Evolutionary conservation across 2,113 vertebrate species (phyloP).

Genomic region (Guaruba guarouba): DNA sequence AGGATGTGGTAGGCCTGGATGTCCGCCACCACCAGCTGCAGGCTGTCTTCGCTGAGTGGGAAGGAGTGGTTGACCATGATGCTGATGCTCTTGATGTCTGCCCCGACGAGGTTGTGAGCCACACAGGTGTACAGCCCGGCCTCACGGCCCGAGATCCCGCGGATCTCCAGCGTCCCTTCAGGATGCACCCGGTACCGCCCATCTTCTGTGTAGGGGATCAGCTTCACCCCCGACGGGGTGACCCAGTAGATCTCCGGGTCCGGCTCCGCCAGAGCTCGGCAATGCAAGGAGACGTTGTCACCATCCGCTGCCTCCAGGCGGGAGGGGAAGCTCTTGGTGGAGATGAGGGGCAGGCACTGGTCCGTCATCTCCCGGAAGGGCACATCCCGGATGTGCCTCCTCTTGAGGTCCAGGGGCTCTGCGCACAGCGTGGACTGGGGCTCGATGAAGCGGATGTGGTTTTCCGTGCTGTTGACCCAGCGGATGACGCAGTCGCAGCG

Average conservation of each 20-base stretch:
- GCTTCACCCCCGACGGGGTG: slow-evolving; percentile 79
- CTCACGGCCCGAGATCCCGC: slow-evolving; percentile 70
- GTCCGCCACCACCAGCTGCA: slow-evolving; percentile 77
- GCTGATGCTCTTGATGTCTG: slow-evolving; percentile 86
- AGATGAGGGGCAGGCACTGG: slow-evolving; percentile 90
- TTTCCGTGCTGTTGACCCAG: slow-evolving; percentile 83
- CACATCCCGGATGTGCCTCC: slow-evolving; percentile 84
- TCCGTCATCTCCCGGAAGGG: slow-evolving; percentile 91
- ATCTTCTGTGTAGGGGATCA: slow-evolving; percentile 61
- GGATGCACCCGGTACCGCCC: slow-evolving; percentile 77
- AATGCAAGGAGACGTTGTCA: slow-evolving; percentile 82
- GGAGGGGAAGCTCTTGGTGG: slow-evolving; percentile 79
- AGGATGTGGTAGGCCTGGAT: slow-evolving; percentile 80
- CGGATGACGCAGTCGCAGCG: slow-evolving; percentile 95
- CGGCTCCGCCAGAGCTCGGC: slow-evolving; percentile 90
- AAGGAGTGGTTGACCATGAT: slow-evolving; percentile 79
- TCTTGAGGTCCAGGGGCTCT: slow-evolving; percentile 89
- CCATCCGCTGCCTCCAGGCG: slow-evolving; percentile 73
- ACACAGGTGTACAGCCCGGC: slow-evolving; percentile 93
- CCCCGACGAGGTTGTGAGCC: slow-evolving; percentile 91
- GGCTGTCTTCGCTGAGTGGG: slow-evolving; percentile 38
- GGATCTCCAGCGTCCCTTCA: slow-evolving; percentile 91
- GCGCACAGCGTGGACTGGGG: slow-evolving; percentile 92
- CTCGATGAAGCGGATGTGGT: slow-evolving; percentile 89
- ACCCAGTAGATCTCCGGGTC: slow-evolving; percentile 96